Base-by-base conservation (phyloP, 2,888 invertebrate genomes). In the Acrobasis repandana region DNA sequence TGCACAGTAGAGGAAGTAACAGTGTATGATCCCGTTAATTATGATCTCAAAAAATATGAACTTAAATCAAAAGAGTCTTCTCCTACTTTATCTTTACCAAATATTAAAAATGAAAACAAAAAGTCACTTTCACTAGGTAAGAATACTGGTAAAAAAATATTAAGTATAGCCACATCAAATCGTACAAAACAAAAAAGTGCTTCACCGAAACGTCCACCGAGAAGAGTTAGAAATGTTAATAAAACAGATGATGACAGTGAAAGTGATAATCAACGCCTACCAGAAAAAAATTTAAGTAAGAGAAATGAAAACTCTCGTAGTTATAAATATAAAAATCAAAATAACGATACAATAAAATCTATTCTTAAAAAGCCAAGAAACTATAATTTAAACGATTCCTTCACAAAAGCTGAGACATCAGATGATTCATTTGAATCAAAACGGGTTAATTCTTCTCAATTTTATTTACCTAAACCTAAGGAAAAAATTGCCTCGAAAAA, bases 121-220 rank as follows among this genome's bases (percentile, higher is more conserved):
- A 91, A 90, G 72, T 71, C 80, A 62, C 67, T 76, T 56, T 77
- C 86, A 56, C 62, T 85, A 69, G 85, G 79, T 77, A 91, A 90
- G 70, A 84, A 66, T 72, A 81, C 79, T 52, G 84, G 74, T 77
- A 91, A 88, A 69, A 89, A 87, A 82, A 64, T 80, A 62, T 67
- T 82, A 62, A 83, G 67, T 67, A 67, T 80, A 65, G 73, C 85
- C 51, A 80, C 77, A 60, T 68, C 83, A 61, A 88, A 81, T 68
- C 85, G 90, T 68, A 76, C 81, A 76, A 92, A 90, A 71, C 88
- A 88, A 70, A 92, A 92, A 73, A 90, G 86, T 68, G 77, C 93
- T 56, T 94, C 94, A n/a, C 95, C 95, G 6, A 94, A 94, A 77
- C 87, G 95, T 68, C 94, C 95, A 62, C 94, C 94, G 5, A 85